Base-by-base conservation (phyloP, 2,888 invertebrate genomes). In the Anaspis maculata region DNA sequence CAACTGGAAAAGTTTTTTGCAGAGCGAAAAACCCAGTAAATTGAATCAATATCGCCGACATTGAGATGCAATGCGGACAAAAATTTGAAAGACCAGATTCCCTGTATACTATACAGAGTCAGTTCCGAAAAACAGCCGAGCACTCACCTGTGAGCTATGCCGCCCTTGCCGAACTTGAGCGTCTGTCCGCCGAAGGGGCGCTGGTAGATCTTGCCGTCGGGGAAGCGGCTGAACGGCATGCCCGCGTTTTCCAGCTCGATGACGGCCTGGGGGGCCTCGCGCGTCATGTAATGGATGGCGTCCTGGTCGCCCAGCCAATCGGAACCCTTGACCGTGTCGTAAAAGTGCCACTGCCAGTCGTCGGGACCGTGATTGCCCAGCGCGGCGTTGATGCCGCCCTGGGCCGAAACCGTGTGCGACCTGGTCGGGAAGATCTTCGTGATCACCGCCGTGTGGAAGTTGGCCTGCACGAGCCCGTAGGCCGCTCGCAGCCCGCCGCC, bases 311-410 rank as follows among this genome's bases (percentile, higher is more conserved):
- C 82, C 3, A 83, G 65, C 82, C 82, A 82, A 64, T 85, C 84
- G 15, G 82, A 82, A 12, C 84, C 83, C 62, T 80, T 82, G 25
- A 82, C 80, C 1, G 82, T 82, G 54, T 82, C 82, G 46, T 74
- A 82, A 71, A 82, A 79, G 55, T 84, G 83, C 74, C 78, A 83
- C 33, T 72, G 68, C 83, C 83, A 84, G 45, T 78, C 71, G 54
- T 84, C 83, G 2, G 74, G 73, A 51, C 81, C 82, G 76, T 80
- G 79, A 52, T 81, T 79, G 29, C 49, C 81, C 23, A 84, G 64
- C 4, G 83, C 82, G n/a, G 83, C 84, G 62, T 84, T 85, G 39
- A 84, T 78, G 34, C 83, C 84, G 41, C 84, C 84, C 66, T 83
- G 82, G n/a, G 83, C 83, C 25, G 83, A 83, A 2, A 82, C 80